phyloP scores from a whole-genome alignment of 2,797 vertebrate species.

The Eptatretus atami region DNA sequence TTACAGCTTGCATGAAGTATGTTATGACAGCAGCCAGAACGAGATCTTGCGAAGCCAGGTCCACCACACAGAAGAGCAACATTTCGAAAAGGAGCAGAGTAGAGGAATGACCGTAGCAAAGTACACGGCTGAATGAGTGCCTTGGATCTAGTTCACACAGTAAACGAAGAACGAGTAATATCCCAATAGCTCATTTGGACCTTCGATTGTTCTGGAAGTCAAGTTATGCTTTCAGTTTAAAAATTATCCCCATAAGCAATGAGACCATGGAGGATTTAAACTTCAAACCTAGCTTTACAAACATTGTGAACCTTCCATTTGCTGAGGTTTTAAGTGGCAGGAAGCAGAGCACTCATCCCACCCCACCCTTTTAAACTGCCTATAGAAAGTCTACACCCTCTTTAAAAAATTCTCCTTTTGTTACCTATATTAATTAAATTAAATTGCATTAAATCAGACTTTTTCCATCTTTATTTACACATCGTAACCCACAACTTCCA shows the following conservation, averaged over 20 bases:
- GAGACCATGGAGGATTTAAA: too few species aligned
- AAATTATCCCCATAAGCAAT: too few species aligned
- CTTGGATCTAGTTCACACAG: constrained; percentile 8
- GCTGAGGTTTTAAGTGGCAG: too few species aligned
- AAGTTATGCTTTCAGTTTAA: neutral
- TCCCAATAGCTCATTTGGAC: neutral
- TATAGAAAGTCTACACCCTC: too few species aligned
- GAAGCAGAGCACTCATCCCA: too few species aligned
- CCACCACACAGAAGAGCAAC: constrained; percentile 8
- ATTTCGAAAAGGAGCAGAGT: constrained; percentile 8
- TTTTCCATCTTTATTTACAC: too few species aligned
- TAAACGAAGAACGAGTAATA: neutral
- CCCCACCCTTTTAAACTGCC: too few species aligned
- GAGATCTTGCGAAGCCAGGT: constrained; percentile 8
- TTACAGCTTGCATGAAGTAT: constrained; percentile 9
- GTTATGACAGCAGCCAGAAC: constrained; percentile 6
- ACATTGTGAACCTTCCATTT: too few species aligned
- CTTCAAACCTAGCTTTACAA: neutral
- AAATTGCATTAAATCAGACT: too few species aligned
- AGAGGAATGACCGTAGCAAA: constrained; percentile 10
- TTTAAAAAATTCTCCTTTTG: too few species aligned
- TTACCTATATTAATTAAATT: too few species aligned
- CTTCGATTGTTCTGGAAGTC: neutral
- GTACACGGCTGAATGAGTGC: constrained; percentile 6
- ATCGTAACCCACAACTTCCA: too few species aligned